A percentile compares a stretch with the other conserved stretches of the same genome.
These are phyloP conservation scores for Steinernema khuongi DNA, from an alignment of 1,140 invertebrate genomes.

Conservation along the genomic window DNA sequence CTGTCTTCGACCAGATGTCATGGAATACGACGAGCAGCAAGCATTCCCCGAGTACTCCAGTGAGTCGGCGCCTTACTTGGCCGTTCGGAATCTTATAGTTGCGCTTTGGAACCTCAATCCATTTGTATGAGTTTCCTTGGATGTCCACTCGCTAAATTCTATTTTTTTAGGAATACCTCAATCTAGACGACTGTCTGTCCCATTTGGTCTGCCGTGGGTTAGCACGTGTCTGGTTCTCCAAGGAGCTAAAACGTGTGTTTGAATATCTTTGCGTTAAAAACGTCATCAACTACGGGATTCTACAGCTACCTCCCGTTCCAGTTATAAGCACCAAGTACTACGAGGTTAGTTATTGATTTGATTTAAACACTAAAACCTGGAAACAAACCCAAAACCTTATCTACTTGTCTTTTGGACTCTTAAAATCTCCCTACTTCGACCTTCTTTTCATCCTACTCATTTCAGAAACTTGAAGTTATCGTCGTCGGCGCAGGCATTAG, in stretches of 20 bases:
- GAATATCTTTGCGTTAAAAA: constrained; percentile 59
- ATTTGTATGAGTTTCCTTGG: constrained; percentile 55
- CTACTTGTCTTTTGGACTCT: constrained; percentile 20
- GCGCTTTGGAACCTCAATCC: constrained; percentile 61
- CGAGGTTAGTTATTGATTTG: neutral
- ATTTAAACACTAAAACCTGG: no score
- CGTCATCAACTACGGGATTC: constrained; percentile 61
- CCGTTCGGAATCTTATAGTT: constrained; percentile 61
- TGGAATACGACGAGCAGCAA: constrained; percentile 60
- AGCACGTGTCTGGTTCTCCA: constrained; percentile 58
- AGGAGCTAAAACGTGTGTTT: constrained; percentile 58
- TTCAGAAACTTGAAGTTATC: constrained; percentile 54
- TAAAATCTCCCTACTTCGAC: neutral
- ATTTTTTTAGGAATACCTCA: constrained; percentile 60
- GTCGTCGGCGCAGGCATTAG: constrained; percentile 62
- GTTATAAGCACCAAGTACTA: neutral
- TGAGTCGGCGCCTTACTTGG: constrained; percentile 61
- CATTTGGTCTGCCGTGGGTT: constrained; percentile 62
- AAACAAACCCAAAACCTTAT: no score
- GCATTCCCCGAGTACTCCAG: constrained; percentile 59
- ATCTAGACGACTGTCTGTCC: constrained; percentile 53
- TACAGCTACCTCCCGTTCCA: constrained; percentile 44
- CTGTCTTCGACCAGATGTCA: constrained; percentile 60
- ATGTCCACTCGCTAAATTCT: constrained; percentile 18
- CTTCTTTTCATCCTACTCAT: constrained; percentile 20